These are phyloP conservation scores for Hydrocynus forskahlii DNA, from an alignment of 2,797 vertebrate genomes.

Conservation along the genomic window DNA sequence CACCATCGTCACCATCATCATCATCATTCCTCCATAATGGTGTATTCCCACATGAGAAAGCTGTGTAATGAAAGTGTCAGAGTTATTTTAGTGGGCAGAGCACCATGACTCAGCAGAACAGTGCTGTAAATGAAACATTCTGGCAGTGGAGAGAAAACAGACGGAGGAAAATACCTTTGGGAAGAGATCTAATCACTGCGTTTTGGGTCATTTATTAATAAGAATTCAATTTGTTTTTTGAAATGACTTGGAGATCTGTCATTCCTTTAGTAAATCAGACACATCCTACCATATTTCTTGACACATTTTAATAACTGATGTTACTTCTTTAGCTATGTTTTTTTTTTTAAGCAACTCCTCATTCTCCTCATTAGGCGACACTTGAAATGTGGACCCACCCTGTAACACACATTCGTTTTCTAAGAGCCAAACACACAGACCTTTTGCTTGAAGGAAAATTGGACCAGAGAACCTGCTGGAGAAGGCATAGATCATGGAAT, in stretches of 20 bases:
- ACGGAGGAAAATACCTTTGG: slow-evolving; percentile 1
- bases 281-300: neutral
- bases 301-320: slow-evolving; percentile 22
- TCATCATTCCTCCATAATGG: neutral
- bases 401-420: slow-evolving; percentile 1
- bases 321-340: slow-evolving; percentile 9
- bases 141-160: neutral
- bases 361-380: slow-evolving; percentile 20
- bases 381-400: slow-evolving; percentile 10
- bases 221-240: neutral
- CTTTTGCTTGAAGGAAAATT: slow-evolving; percentile 71
- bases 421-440: slow-evolving; percentile 55
- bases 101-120: slow-evolving; percentile 6
- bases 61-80: slow-evolving; percentile 7
- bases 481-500: slow-evolving; percentile 69
- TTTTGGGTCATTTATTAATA: neutral
- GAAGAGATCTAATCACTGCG: neutral
- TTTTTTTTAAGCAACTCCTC: slow-evolving; percentile 1
- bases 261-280: neutral
- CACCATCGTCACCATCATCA: neutral
- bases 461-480: slow-evolving; percentile 59
- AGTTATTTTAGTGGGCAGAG: neutral
- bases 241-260: neutral
- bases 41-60: slow-evolving; percentile 22
- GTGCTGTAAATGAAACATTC: neutral